Base-by-base conservation (phyloP, 2,113 vertebrate species). In the Mustela nigripes region DNA sequence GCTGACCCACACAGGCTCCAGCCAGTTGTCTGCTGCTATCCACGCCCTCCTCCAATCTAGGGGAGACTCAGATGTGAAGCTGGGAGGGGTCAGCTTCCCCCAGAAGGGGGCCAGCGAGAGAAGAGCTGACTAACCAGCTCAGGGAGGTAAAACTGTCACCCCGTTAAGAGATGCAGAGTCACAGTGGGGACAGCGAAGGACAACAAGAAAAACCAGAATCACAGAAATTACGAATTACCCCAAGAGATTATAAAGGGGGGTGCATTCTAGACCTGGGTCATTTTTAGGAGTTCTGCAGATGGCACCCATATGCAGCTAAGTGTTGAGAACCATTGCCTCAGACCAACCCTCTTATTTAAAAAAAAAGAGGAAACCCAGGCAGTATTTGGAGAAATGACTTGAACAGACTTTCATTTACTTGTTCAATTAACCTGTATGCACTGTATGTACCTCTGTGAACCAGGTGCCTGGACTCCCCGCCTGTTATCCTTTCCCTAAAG, bases 321-420 rank as follows among this genome's bases (percentile, higher is more conserved):
- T 53, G 85, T 62, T 45, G 50, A 85, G 69, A 78, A 28, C 28
- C 56, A 74, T 48, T 28, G 45, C 15, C 87, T 28, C 28, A 36
- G 36, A 16, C 4, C 69, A 79, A 42, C 12, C 18, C 80, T 92
- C 63, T 87, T 71, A 58, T 85, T 39, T 3, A 39, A 39, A 39
- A 39, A 65, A 79, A 58, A 81, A 73, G 78, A 97, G 79, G 6
- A 74, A 92, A 83, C 26, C 24, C 58, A 89, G 80, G 60, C 28
- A 21, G 16, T n/a, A 60, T 88, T 78, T 94, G 92, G 58, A 97
- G 76, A 78, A 76, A 56, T 36, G 62, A 84, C 60, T 89, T 22
- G 63, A 78, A 79, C 63, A 73, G 5, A 69, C 89, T n/a, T 69
- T 71, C 16, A 58, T 62, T n/a, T 87, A 60, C 26, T 84, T 67